phyloP scores from a whole-genome alignment of 2,113 vertebrate genomes.

The Epinephelus fuscoguttatus region DNA sequence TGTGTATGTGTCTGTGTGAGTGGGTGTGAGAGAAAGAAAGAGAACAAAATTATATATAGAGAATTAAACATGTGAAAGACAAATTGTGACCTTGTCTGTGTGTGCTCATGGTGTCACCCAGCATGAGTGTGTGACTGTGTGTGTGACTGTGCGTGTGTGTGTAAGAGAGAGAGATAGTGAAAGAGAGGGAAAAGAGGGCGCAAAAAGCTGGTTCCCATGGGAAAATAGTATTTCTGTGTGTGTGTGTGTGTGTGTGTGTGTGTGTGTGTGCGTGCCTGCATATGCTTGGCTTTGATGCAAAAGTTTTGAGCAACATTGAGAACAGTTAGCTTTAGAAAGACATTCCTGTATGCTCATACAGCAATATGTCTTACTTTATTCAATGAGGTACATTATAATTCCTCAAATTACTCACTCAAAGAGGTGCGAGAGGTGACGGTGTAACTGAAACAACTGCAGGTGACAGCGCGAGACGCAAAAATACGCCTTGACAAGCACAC shows the following conservation, averaged over 20 bases:
- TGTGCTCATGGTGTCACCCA: conserved; percentile 14
- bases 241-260: conserved; percentile 4
- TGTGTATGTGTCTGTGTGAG: conserved; percentile 17
- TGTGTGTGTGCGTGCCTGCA: background rate
- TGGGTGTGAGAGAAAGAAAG: conserved; percentile 15
- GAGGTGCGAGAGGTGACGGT: background rate
- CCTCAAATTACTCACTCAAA: background rate
- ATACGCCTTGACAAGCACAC: background rate
- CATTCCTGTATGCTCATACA: background rate
- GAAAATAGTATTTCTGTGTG: conserved; percentile 12
- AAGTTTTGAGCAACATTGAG: conserved; percentile 35
- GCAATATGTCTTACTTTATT: conserved; percentile 3
- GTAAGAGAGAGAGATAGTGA: background rate
- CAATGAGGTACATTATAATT: background rate
- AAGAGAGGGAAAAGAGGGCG: background rate
- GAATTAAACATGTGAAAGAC: conserved; percentile 51
- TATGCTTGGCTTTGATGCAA: background rate
- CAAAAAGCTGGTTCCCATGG: conserved; percentile 35
- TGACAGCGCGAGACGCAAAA: background rate
- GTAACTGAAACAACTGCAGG: background rate
- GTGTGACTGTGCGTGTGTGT: background rate
- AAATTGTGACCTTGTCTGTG: conserved; percentile 45
- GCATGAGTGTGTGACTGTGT: conserved; percentile 4
- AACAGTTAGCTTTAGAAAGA: conserved; percentile 15
- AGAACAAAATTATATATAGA: conserved; percentile 17